A percentile compares a stretch with the other conserved stretches of the same genome.
Evolutionary conservation across 2,888 invertebrate genomes (phyloP).

Genomic region (Petrolisthes manimaculis): DNA sequence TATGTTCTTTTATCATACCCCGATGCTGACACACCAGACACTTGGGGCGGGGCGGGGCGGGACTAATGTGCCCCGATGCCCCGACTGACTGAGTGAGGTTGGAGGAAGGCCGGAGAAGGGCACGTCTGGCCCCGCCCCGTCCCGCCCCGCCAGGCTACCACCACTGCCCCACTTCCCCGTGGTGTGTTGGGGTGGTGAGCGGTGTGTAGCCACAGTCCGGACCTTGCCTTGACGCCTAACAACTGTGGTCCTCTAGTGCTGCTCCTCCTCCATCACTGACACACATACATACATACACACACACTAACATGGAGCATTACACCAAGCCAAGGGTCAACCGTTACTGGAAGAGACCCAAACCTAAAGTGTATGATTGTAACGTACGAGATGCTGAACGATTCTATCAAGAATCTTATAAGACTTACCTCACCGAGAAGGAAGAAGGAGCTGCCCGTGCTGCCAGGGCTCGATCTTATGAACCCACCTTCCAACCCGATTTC

Average conservation of each 20-base stretch:
- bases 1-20: neutral
- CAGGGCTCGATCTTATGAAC: constrained; percentile 24
- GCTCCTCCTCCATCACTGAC: neutral
- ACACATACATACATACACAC: too few relatives aligned
- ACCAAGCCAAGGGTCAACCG: constrained; percentile 52
- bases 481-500: constrained; percentile 15
- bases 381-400: constrained; percentile 59
- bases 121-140: neutral
- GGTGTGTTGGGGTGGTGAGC: neutral
- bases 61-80: neutral
- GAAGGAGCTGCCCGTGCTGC: constrained; percentile 18
- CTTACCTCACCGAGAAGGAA: constrained; percentile 56
- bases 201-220: neutral
- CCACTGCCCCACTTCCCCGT: neutral
- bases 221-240: too few relatives aligned
- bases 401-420: constrained; percentile 59
- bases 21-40: neutral
- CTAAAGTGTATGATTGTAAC: constrained; percentile 64
- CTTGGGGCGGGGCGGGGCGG: neutral
- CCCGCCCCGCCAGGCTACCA: neutral
- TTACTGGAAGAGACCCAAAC: constrained; percentile 64
- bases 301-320: constrained; percentile 44
- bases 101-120: too few relatives aligned
- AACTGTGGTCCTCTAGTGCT: neutral
- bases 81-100: neutral